Evolutionary conservation across 2,888 invertebrate species (phyloP).

Genomic region (Smittia aterrima): DNA sequence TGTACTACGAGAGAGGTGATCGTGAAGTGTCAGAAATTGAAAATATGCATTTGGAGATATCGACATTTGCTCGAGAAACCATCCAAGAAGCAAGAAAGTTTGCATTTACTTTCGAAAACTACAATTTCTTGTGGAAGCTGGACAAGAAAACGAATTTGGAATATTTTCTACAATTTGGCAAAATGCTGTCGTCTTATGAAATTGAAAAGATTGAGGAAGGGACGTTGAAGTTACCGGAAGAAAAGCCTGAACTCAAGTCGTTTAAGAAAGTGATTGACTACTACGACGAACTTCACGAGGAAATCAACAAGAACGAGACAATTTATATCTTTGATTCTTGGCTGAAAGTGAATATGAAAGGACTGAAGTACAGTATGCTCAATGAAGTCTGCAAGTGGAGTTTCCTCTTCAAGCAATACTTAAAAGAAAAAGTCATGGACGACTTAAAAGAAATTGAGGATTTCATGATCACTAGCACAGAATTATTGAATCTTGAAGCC

Average conservation of each 20-base stretch:
- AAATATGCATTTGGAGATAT: conserved; percentile 60
- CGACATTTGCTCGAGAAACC: conserved; percentile 55
- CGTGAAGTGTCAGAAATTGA: conserved; percentile 59
- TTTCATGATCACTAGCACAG: conserved; percentile 74
- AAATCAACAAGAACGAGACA: conserved; percentile 67
- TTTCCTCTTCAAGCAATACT: conserved; percentile 79
- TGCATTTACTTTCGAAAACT: conserved; percentile 61
- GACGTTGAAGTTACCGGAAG: conserved; percentile 52
- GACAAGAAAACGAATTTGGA: conserved; percentile 71
- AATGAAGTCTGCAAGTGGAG: conserved; percentile 86
- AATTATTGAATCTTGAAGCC: conserved; percentile 68
- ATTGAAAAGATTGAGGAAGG: conserved; percentile 58
- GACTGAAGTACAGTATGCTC: conserved; percentile 78
- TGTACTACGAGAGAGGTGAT: conserved; percentile 51
- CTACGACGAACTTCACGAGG: conserved; percentile 74
- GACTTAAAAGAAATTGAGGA: conserved; percentile 65
- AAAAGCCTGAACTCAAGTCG: conserved; percentile 67
- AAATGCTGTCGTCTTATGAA: conserved; percentile 70
- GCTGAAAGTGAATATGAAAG: conserved; percentile 74
- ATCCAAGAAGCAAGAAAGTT: conserved; percentile 53
- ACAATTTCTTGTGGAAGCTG: conserved; percentile 78
- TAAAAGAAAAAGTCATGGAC: conserved; percentile 74
- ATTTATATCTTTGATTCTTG: conserved; percentile 72
- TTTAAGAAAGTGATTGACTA: conserved; percentile 82
- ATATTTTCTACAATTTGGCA: conserved; percentile 75